phyloP scores from a whole-genome alignment of 2,113 vertebrate species.

The Tonatia bakeri region DNA sequence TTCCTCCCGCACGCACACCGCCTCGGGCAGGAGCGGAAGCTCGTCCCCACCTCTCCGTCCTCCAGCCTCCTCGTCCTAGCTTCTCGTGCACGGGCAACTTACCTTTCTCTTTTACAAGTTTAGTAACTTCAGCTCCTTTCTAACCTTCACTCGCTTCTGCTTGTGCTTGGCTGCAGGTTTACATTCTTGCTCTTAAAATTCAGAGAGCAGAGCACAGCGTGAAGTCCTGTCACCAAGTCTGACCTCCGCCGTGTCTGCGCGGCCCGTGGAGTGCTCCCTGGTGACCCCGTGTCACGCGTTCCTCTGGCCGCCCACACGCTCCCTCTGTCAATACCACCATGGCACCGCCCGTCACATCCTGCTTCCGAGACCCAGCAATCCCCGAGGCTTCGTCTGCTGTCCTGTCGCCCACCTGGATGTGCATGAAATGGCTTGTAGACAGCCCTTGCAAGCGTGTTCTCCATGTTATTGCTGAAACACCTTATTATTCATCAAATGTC shows the following conservation, averaged over 20 bases:
- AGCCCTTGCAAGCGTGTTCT: not conserved
- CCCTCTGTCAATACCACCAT: not conserved
- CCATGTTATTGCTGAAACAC: not conserved
- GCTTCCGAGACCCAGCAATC: not conserved
- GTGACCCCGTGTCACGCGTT: not conserved
- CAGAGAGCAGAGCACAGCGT: not conserved
- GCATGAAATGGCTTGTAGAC: not conserved
- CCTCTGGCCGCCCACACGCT: not conserved
- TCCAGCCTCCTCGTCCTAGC: not conserved
- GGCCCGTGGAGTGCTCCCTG: not conserved
- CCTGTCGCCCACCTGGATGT: constrained; percentile 5
- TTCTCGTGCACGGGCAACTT: not conserved
- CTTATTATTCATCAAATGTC: not conserved
- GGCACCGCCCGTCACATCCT: not conserved
- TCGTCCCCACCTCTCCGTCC: not conserved
- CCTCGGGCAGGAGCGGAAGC: not conserved
- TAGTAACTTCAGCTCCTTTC: not conserved
- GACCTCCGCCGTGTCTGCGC: constrained; percentile 28
- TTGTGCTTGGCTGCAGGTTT: constrained; percentile 40
- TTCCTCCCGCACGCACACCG: fast-evolving
- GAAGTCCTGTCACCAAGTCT: not conserved
- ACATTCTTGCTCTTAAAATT: constrained; percentile 60
- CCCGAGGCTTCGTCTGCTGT: not conserved
- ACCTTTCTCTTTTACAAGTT: constrained; percentile 18
- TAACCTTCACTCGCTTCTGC: constrained; percentile 48